Evolutionary conservation across 2,888 invertebrate genomes (phyloP).

Genomic region (Cremastinae sp.): DNA sequence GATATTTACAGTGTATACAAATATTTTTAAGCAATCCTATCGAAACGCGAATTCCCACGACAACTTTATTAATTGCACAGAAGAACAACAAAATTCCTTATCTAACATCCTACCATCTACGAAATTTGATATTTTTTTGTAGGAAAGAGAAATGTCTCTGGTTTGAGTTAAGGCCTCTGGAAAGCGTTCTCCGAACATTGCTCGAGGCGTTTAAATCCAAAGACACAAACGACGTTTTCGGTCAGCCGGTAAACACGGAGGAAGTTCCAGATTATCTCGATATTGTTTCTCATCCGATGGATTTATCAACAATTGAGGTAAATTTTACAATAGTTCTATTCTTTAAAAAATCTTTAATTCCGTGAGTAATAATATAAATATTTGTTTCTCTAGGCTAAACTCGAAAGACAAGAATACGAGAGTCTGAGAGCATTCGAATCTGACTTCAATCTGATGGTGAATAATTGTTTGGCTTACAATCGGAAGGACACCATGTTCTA

Average conservation of each 20-base stretch:
- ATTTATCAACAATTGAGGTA: slow-evolving; percentile 91
- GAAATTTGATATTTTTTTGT: background rate
- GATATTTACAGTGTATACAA: too few species aligned
- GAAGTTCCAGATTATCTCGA: slow-evolving; percentile 95
- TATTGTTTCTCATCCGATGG: slow-evolving; percentile 93
- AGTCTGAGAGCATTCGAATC: slow-evolving; percentile 89
- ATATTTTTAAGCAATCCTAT: too few species aligned
- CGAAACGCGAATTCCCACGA: too few species aligned
- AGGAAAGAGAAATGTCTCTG: slow-evolving; percentile 87
- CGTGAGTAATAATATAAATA: too few species aligned
- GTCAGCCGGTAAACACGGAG: slow-evolving; percentile 93
- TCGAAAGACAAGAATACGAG: slow-evolving; percentile 86
- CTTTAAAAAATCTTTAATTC: too few species aligned
- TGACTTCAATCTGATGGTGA: slow-evolving; percentile 97
- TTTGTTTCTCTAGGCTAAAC: slow-evolving; percentile 83
- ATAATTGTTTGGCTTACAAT: slow-evolving; percentile 97
- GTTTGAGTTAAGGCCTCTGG: slow-evolving; percentile 90
- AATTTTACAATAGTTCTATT: slow-evolving; percentile 1
- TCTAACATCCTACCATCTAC: background rate
- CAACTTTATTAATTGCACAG: too few species aligned
- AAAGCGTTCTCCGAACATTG: slow-evolving; percentile 88
- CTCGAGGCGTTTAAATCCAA: slow-evolving; percentile 88
- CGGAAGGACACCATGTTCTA: slow-evolving; percentile 97
- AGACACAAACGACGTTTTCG: slow-evolving; percentile 94
- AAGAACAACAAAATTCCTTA: background rate